Percentiles rank a stretch among this genome's conserved stretches.
Conservation (phyloP, 2,797 vertebrate species). For the Xerus rutilus region DNA sequence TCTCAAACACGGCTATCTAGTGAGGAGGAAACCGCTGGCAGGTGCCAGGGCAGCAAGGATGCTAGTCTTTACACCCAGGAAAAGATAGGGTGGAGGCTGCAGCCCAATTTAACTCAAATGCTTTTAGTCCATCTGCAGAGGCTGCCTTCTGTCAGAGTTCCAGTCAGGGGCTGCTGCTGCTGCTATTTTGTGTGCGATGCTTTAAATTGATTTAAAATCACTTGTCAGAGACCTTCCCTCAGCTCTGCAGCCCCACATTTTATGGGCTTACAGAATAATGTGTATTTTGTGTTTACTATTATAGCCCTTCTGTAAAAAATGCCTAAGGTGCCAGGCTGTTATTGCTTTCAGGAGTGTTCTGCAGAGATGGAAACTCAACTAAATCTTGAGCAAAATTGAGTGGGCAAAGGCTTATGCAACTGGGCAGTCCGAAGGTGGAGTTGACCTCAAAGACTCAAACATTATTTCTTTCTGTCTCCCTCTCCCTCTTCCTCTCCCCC, state of each 20-base stretch:
- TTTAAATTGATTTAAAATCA: constrained; percentile 18
- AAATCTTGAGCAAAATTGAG: not conserved
- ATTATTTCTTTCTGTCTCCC: not conserved
- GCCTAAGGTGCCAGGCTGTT: not conserved
- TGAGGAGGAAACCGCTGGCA: not conserved
- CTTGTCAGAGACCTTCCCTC: not conserved
- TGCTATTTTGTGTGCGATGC: not conserved
- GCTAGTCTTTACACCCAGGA: not conserved
- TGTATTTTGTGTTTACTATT: not conserved
- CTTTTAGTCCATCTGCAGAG: not conserved
- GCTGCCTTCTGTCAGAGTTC: not conserved
- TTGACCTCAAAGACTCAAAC: not conserved
- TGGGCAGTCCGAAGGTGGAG: not conserved
- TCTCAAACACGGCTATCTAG: not conserved
- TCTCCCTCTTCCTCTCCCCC: not conserved
- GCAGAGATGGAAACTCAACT: not conserved
- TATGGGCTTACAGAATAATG: not conserved
- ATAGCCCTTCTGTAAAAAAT: not conserved
- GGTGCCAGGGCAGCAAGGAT: not conserved
- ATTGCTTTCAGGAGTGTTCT: not conserved
- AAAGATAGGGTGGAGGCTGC: not conserved
- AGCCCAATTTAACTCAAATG: not conserved
- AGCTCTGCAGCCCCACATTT: not conserved
- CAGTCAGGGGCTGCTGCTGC: not conserved
- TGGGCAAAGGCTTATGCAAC: not conserved